phyloP scores from a whole-genome alignment of 2,888 invertebrate genomes.

The Nudaria mundana region DNA sequence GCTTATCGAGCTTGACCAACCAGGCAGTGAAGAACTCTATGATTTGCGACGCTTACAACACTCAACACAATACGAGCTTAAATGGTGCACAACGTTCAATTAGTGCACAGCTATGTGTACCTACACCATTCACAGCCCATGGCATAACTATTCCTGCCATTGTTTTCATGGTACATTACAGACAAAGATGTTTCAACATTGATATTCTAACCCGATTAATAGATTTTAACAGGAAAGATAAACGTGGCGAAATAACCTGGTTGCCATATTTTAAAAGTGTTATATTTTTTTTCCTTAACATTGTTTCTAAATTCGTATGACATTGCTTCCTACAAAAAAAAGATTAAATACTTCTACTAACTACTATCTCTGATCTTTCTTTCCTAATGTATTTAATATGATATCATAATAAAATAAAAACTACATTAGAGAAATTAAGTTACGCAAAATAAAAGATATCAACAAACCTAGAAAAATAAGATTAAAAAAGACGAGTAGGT shows the following conservation, averaged over 20 bases:
- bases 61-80: slow-evolving; percentile 27
- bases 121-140: slow-evolving; percentile 37
- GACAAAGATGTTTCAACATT: slow-evolving; percentile 39
- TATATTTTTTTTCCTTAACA: neutral
- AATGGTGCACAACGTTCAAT: slow-evolving; percentile 57
- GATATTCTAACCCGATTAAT: slow-evolving; percentile 69
- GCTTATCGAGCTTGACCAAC: neutral
- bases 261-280: neutral
- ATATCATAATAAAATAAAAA: too few species aligned
- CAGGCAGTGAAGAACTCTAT: slow-evolving; percentile 1
- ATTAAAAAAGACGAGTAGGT: too few species aligned
- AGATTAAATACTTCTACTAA: too few species aligned
- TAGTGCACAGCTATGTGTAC: slow-evolving; percentile 41
- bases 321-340: neutral
- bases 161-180: slow-evolving; percentile 65
- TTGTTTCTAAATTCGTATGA: too few species aligned
- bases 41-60: slow-evolving; percentile 21
- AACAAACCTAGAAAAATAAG: too few species aligned
- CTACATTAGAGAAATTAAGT: too few species aligned
- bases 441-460: too few species aligned
- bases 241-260: slow-evolving; percentile 1
- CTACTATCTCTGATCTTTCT: too few species aligned
- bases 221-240: slow-evolving; percentile 65
- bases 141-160: slow-evolving; percentile 38
- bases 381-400: too few species aligned